phyloP scores from a whole-genome alignment of 1,140 invertebrate species.

The Drosophila varians region DNA sequence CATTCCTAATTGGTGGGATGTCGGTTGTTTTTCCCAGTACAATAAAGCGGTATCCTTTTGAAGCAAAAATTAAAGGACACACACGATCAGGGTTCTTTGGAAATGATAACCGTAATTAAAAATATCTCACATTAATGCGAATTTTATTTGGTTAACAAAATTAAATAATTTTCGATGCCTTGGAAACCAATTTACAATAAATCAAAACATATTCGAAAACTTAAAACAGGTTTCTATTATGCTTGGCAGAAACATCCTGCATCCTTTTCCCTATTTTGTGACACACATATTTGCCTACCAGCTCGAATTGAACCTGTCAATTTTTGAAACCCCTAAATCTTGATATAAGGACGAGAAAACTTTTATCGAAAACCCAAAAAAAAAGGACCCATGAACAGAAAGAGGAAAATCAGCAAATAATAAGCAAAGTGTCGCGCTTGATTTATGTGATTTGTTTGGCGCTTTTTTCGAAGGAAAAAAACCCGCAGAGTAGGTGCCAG shows the following conservation, averaged over 20 bases:
- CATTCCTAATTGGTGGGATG: constrained; percentile 67
- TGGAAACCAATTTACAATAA: constrained; percentile 8
- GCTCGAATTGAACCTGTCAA: constrained; percentile 36
- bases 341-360: constrained; percentile 45
- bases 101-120: constrained; percentile 5
- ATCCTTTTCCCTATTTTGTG: neutral
- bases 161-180: neutral
- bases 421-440: constrained; percentile 78
- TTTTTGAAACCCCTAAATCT: constrained; percentile 56
- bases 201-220: constrained; percentile 15
- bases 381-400: constrained; percentile 1
- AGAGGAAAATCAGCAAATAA: constrained; percentile 74
- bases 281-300: constrained; percentile 14
- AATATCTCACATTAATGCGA: neutral
- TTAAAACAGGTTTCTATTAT: neutral
- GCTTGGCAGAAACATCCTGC: neutral
- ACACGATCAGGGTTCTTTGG: constrained; percentile 32
- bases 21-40: constrained; percentile 42
- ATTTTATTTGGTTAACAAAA: neutral
- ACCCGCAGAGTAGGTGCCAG: constrained; percentile 51
- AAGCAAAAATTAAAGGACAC: constrained; percentile 51
- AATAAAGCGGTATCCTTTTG: constrained; percentile 51
- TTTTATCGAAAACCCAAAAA: constrained; percentile 28
- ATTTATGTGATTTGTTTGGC: constrained; percentile 75
- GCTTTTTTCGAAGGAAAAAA: constrained; percentile 29